phyloP scores from a whole-genome alignment of 2,797 vertebrate species.

The Falco columbarius region DNA sequence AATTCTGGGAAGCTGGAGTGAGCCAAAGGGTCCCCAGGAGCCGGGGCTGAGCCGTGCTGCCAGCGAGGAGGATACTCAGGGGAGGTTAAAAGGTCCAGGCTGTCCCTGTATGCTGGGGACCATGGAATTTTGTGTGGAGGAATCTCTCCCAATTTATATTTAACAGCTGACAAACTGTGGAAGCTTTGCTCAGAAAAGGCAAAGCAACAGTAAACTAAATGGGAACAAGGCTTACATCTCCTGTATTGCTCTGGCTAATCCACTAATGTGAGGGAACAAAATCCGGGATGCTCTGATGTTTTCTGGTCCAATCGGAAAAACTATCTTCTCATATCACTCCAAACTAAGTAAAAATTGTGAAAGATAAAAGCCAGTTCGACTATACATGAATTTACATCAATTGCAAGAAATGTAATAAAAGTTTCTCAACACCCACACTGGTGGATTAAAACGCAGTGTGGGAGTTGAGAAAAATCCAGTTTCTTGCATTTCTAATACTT shows the following conservation, averaged over 20 bases:
- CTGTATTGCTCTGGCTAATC: neutral
- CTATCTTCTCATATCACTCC: neutral
- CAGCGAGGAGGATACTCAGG: neutral
- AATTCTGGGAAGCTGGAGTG: neutral
- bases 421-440: constrained; percentile 24
- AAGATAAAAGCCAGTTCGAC: neutral
- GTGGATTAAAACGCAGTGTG: neutral
- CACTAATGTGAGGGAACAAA: neutral
- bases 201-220: neutral
- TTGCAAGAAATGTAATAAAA: neutral
- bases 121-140: fast-evolving
- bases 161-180: neutral
- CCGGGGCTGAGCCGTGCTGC: fast-evolving
- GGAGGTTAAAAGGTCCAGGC: neutral
- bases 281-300: neutral
- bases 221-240: neutral
- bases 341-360: neutral
- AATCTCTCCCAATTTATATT: neutral
- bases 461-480: constrained; percentile 39
- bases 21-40: neutral
- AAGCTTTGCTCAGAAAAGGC: neutral
- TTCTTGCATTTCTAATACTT: neutral
- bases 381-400: neutral
- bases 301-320: neutral
- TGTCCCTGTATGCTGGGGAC: neutral